Base-by-base conservation (phyloP, 1,140 invertebrate species). In the Drosophila melanica region DNA sequence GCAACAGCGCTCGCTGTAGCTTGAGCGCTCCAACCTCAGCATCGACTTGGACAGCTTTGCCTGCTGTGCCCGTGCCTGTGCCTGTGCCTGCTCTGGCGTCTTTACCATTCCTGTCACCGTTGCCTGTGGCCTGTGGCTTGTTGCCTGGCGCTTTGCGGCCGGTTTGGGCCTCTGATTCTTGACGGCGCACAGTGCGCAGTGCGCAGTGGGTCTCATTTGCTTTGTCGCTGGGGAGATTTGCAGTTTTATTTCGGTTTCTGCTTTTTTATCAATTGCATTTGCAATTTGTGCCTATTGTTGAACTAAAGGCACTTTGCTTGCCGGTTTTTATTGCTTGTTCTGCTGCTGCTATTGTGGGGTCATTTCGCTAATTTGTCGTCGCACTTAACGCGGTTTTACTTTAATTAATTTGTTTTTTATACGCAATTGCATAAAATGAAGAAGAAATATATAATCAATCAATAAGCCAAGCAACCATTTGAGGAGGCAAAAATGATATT, bases 191-290 rank as follows among this genome's bases (percentile, higher is more conserved):
- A 7, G 27, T 27, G 27, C 27, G 23, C 23, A 2, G 23, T 23
- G 23, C 53, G 44, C 80, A 78, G 50, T 85, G 74, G 66, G 75
- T 86, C 78, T 86, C 78, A 87, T 86, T 86, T 86, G 78, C 76
- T 87, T 87, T 82, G 82, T 87, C 82, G 68, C 79, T 70, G 64
- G 82, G 82, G 76, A 89, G 79, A 87, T 81, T 85, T 81, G 69
- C 44, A 14, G 70, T 72, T 80, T 65, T 35, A 47, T 55, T 55
- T 65, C 14, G 18, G 14, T 23, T 50, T 47, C 14, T 27, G 42
- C 14, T 4, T 27, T 51, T 72, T 65, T 65, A 50, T 73, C 41
- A 55, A 50, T 54, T 75, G 75, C 57, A 77, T 80, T 79, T 85
- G 80, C 81, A 84, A 80, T 81, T 85, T 85, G 81, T 73, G 73